phyloP scores from a whole-genome alignment of 2,888 invertebrate genomes.

The Pachymerium ferrugineum region DNA sequence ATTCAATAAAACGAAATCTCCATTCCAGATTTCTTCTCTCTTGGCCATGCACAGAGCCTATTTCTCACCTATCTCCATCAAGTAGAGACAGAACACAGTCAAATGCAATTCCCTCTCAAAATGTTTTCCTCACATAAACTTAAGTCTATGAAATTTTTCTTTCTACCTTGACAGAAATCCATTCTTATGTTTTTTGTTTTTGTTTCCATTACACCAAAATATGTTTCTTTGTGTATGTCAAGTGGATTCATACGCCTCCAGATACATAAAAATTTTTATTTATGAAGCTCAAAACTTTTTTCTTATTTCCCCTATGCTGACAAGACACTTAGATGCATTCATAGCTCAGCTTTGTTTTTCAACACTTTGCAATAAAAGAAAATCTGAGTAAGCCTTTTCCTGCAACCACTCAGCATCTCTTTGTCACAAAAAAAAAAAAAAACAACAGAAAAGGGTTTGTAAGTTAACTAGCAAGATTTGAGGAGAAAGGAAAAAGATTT shows the following conservation, averaged over 20 bases:
- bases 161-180: not conserved
- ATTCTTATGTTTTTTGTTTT: not conserved
- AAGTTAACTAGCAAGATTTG: too few relatives aligned
- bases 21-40: too few relatives aligned
- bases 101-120: too few relatives aligned
- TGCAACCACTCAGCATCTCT: too few relatives aligned
- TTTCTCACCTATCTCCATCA: too few relatives aligned
- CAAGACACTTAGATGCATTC: not conserved
- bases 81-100: too few relatives aligned
- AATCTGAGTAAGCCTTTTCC: too few relatives aligned
- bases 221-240: too few relatives aligned
- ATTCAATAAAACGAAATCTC: too few relatives aligned
- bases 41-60: too few relatives aligned
- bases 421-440: not conserved
- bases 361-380: not conserved
- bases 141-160: not conserved
- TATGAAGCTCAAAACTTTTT: not conserved
- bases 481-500: not conserved
- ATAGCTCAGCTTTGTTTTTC: not conserved
- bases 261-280: slow-evolving; percentile 10
- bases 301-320: not conserved
- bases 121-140: slow-evolving; percentile 3
- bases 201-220: not conserved
- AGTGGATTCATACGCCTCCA: not conserved
- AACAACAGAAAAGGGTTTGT: not conserved